These are phyloP conservation scores for Thamnaconus septentrionalis DNA, from an alignment of 2,113 vertebrate genomes.

Conservation along the genomic window DNA sequence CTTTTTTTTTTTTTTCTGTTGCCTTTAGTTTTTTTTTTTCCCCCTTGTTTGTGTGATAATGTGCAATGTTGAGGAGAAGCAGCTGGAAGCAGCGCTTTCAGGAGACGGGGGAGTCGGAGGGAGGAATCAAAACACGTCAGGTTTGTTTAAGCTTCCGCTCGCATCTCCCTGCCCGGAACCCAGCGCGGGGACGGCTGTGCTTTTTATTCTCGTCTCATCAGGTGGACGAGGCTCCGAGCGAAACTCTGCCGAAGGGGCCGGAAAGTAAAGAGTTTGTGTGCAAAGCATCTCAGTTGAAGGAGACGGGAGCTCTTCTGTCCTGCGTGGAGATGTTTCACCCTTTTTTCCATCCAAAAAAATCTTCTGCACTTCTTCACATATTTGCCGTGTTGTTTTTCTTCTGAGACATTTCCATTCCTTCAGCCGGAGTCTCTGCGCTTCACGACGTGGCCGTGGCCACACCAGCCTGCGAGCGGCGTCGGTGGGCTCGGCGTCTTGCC, in stretches of 20 bases:
- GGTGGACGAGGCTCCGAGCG: slow-evolving; percentile 29
- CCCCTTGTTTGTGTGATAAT: slow-evolving; percentile 6
- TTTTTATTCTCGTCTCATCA: slow-evolving; percentile 11
- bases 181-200: slow-evolving; percentile 4
- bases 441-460: slow-evolving; percentile 3
- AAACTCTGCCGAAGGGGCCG: slow-evolving; percentile 23
- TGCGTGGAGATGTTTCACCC: too few species aligned
- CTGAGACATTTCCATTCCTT: too few species aligned
- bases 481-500: neutral
- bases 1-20: too few species aligned
- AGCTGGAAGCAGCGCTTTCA: slow-evolving; percentile 26
- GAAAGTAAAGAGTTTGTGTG: too few species aligned
- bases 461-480: slow-evolving; percentile 48
- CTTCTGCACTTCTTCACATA: too few species aligned
- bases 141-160: slow-evolving; percentile 28
- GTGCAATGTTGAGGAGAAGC: slow-evolving; percentile 20
- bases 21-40: slow-evolving; percentile 3
- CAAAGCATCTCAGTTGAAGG: too few species aligned
- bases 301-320: too few species aligned
- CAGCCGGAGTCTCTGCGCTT: too few species aligned
- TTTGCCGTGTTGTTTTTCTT: too few species aligned
- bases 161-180: slow-evolving; percentile 33
- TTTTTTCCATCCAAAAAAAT: too few species aligned
- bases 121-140: slow-evolving; percentile 45
- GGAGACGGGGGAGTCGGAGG: slow-evolving; percentile 4